Conservation (phyloP, 1,140 invertebrate genomes). For the Drosophila teissieri region DNA sequence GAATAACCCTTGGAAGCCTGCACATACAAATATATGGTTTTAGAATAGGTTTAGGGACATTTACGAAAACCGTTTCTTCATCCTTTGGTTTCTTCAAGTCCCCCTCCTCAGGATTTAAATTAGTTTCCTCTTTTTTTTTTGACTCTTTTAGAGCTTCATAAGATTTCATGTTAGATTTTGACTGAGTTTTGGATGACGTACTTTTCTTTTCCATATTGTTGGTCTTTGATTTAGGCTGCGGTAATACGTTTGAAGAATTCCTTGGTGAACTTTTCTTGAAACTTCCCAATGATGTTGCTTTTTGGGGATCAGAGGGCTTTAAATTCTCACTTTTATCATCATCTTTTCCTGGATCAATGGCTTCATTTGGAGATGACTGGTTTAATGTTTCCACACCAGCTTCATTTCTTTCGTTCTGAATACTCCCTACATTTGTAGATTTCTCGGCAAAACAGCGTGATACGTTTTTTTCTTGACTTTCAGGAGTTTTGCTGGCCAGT, state of each 20-base stretch:
- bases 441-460: constrained; percentile 23
- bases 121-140: background rate
- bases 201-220: background rate
- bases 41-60: background rate
- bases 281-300: background rate
- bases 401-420: background rate
- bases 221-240: background rate
- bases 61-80: background rate
- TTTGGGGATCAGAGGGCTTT: background rate
- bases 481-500: background rate
- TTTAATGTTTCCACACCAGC: background rate
- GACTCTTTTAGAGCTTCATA: background rate
- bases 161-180: background rate
- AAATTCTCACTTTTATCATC: background rate
- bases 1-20: background rate
- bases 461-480: background rate
- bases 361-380: background rate
- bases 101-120: background rate
- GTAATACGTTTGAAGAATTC: background rate
- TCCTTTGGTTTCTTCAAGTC: background rate
- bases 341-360: background rate
- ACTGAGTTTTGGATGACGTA: background rate
- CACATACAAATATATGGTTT: background rate
- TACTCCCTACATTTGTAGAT: constrained; percentile 8
- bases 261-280: background rate